These are phyloP conservation scores for Eledone cirrhosa DNA, from an alignment of 2,888 invertebrate species.

Conservation along the genomic window DNA sequence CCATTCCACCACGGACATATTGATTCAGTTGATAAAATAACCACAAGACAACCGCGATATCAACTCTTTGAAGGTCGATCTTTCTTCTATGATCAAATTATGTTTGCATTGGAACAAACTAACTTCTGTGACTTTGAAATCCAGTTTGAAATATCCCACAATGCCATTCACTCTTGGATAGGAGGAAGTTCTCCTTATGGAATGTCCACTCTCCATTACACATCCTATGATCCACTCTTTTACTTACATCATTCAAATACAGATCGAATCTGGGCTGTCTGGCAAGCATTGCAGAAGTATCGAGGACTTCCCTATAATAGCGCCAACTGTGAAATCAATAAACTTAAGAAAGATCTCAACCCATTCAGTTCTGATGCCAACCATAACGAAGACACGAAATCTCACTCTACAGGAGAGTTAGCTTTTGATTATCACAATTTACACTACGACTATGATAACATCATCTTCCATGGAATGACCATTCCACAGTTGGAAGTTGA, in stretches of 20 bases:
- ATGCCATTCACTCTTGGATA: constrained; percentile 35
- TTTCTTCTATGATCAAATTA: constrained; percentile 39
- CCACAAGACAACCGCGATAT: constrained; percentile 36
- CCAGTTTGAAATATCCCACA: constrained; percentile 38
- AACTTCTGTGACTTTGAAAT: constrained; percentile 35
- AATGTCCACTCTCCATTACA: constrained; percentile 41
- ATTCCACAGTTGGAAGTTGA: constrained; percentile 39
- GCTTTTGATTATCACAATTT: constrained; percentile 38
- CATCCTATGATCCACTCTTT: constrained; percentile 43
- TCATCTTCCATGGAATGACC: constrained; percentile 40
- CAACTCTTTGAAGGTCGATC: constrained; percentile 40
- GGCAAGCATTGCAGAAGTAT: constrained; percentile 42
- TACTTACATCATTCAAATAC: constrained; percentile 41
- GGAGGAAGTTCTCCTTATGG: constrained; percentile 34
- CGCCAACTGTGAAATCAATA: constrained; percentile 40
- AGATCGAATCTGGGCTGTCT: constrained; percentile 40
- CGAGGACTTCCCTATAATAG: constrained; percentile 35
- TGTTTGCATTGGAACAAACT: constrained; percentile 31
- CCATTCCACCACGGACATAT: constrained; percentile 37
- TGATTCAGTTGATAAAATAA: constrained; percentile 8
- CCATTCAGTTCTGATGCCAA: constrained; percentile 34
- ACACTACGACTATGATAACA: constrained; percentile 38
- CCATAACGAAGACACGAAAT: constrained; percentile 29
- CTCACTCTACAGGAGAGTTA: constrained; percentile 32
- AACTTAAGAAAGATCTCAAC: constrained; percentile 31